Percentiles rank a stretch among this genome's conserved stretches.
These are phyloP conservation scores for Prionace glauca DNA, from an alignment of 2,797 vertebrate genomes.

Conservation along the genomic window DNA sequence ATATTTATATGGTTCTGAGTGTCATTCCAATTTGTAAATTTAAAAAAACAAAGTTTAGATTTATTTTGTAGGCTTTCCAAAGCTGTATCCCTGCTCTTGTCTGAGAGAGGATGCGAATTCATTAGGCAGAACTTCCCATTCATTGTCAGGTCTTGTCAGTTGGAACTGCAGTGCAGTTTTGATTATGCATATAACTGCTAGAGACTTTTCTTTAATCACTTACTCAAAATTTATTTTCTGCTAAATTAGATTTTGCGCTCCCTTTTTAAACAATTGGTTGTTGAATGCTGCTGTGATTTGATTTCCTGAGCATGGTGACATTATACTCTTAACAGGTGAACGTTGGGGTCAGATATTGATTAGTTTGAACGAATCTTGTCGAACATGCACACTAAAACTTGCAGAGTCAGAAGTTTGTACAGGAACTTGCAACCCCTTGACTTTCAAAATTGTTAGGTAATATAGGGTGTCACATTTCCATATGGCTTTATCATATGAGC, in stretches of 20 bases:
- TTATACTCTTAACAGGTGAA: neutral
- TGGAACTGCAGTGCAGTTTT: neutral
- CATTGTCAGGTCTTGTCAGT: neutral
- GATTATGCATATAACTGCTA: neutral
- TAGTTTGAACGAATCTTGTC: neutral
- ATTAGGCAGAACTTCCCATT: neutral
- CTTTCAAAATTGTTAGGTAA: neutral
- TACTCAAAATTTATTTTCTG: neutral
- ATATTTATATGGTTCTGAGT: neutral
- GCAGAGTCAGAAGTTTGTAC: neutral
- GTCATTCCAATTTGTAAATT: neutral
- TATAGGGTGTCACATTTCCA: no score
- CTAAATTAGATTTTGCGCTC: neutral
- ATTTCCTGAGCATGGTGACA: neutral
- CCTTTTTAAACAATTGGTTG: neutral
- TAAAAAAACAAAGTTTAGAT: neutral
- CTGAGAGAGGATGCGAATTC: neutral
- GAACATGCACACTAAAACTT: neutral
- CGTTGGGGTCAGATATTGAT: neutral
- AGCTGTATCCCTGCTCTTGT: neutral
- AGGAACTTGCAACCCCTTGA: neutral
- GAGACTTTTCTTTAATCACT: neutral
- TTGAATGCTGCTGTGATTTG: neutral
- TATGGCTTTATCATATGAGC: neutral
- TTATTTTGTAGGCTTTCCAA: neutral